Evolutionary conservation across 2,113 vertebrate species (phyloP).

Genomic region (Dicerorhinus sumatrensis): DNA sequence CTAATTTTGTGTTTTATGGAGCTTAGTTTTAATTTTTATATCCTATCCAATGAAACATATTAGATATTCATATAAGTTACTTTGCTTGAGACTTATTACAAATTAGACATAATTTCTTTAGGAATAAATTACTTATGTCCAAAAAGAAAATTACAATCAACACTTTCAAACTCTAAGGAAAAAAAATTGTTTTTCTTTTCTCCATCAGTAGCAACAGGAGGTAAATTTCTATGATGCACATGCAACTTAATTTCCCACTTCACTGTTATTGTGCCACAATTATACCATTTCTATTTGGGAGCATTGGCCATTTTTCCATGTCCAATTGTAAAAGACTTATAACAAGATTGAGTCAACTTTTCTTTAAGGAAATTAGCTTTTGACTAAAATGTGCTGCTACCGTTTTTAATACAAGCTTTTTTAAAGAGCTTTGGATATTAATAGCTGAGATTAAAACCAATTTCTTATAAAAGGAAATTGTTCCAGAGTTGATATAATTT

Average conservation of each 20-base stretch:
- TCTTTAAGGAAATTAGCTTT: slow-evolving; percentile 66
- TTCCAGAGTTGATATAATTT: slow-evolving; percentile 3
- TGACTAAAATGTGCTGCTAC: slow-evolving; percentile 22
- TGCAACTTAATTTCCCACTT: neutral
- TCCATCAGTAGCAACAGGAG: neutral
- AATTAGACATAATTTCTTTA: neutral
- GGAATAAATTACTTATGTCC: slow-evolving; percentile 14
- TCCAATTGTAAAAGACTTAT: neutral
- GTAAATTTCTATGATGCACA: neutral
- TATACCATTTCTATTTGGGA: neutral
- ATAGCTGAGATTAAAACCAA: slow-evolving; percentile 57
- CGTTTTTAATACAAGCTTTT: slow-evolving; percentile 47
- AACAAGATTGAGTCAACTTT: slow-evolving; percentile 27
- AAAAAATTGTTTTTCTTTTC: neutral
- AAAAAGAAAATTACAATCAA: slow-evolving; percentile 40
- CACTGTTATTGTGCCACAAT: neutral
- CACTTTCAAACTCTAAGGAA: neutral
- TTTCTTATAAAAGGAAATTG: slow-evolving; percentile 42
- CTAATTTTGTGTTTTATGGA: slow-evolving; percentile 72
- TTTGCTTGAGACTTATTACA: slow-evolving; percentile 3
- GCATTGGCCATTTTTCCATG: neutral
- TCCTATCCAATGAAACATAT: slow-evolving; percentile 35
- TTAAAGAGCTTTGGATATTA: slow-evolving; percentile 53
- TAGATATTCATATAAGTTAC: slow-evolving; percentile 41
- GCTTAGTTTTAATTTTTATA: slow-evolving; percentile 78